Evolutionary conservation across 2,113 vertebrate genomes (phyloP).

Genomic region (Lanius ludovicianus): DNA sequence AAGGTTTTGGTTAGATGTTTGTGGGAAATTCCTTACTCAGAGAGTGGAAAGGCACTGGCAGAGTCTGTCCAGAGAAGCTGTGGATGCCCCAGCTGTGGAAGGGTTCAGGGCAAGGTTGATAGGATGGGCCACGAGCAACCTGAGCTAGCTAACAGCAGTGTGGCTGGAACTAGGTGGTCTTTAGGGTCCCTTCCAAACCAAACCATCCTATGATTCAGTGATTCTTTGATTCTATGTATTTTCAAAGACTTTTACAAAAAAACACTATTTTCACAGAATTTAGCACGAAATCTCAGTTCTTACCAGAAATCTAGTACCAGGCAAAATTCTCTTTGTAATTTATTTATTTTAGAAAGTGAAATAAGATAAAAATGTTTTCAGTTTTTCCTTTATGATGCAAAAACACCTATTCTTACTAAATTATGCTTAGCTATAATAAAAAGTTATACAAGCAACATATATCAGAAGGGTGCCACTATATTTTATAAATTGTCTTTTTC

Average conservation of each 20-base stretch:
- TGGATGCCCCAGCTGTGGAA: neutral
- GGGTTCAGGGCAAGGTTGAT: neutral
- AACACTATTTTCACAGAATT: conserved; percentile 7
- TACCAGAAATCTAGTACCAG: neutral
- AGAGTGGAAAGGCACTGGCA: neutral
- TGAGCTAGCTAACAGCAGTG: neutral
- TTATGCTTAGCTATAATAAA: neutral
- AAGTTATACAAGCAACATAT: neutral
- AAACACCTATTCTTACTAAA: neutral
- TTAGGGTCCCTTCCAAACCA: neutral
- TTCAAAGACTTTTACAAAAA: conserved; percentile 20
- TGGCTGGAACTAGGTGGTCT: neutral
- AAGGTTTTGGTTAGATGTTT: neutral
- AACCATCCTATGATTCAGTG: neutral
- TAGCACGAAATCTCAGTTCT: conserved; percentile 39
- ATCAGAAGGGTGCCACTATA: neutral
- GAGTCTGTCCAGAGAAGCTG: neutral
- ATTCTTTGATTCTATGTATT: neutral
- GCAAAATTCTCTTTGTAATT: conserved; percentile 35
- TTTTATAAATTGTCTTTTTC: neutral
- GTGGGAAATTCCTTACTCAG: neutral
- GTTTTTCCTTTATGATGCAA: neutral
- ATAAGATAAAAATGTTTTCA: neutral
- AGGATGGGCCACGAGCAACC: neutral
- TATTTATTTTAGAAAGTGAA: neutral